Conservation (phyloP, 1,140 invertebrate species). For the Aphaenogaster floridana region DNA sequence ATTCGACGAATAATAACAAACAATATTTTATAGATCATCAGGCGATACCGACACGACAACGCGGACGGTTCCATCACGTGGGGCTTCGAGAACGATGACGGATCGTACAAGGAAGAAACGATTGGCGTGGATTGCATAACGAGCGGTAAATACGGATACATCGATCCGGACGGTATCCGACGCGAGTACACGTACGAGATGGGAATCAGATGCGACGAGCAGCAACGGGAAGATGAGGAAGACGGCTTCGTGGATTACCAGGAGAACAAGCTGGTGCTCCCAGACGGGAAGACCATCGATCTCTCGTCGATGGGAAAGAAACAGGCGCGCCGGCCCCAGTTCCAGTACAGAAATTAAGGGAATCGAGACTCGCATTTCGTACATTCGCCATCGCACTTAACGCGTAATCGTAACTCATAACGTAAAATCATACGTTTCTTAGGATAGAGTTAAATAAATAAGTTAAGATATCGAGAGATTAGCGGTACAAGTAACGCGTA, state of each 20-base stretch:
- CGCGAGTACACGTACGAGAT: conserved; percentile 92
- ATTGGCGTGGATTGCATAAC: conserved; percentile 94
- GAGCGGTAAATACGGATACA: conserved; percentile 93
- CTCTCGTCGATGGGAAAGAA: conserved; percentile 90
- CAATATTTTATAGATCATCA: conserved; percentile 81
- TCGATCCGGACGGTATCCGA: conserved; percentile 92
- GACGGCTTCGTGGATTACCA: conserved; percentile 90
- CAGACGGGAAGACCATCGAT: conserved; percentile 91
- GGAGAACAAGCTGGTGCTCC: conserved; percentile 90
- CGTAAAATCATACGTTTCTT: conserved; percentile 15
- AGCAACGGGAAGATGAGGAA: conserved; percentile 88
- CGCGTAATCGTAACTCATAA: background rate
- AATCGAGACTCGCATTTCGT: background rate
- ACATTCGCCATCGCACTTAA: conserved; percentile 35
- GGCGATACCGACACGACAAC: conserved; percentile 92
- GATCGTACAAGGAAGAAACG: conserved; percentile 92
- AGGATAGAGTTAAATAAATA: conserved; percentile 33
- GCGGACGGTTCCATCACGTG: conserved; percentile 94
- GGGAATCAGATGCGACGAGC: conserved; percentile 90
- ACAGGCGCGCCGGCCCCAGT: conserved; percentile 89
- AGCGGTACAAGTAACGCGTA: background rate
- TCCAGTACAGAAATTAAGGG: conserved; percentile 79
- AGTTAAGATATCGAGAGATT: conserved; percentile 42
- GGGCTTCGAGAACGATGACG: conserved; percentile 95
- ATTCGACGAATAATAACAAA: background rate